A percentile compares a stretch with the other conserved stretches of the same genome.
Evolutionary conservation across 2,797 vertebrate species (phyloP).

Genomic region (Microctenopoma steveboyesi): DNA sequence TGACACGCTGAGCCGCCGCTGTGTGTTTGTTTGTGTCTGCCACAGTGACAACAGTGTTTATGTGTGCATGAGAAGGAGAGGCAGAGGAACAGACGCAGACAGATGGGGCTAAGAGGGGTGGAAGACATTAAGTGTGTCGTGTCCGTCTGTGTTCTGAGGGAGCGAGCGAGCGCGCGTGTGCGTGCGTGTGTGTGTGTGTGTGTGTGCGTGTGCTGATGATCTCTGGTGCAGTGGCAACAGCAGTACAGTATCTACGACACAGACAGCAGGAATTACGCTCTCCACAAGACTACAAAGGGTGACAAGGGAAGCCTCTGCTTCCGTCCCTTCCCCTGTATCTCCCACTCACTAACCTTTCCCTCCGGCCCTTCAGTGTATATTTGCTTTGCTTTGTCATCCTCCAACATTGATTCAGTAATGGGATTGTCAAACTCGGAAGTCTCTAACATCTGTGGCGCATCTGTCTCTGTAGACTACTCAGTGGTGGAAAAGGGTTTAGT

Average conservation of each 20-base stretch:
- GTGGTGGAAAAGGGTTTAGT: conserved; percentile 19
- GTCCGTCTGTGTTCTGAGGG: conserved; percentile 57
- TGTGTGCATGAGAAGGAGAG: conserved; percentile 50
- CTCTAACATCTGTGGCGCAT: conserved; percentile 40
- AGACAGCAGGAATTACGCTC: conserved; percentile 77
- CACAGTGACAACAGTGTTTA: conserved; percentile 59
- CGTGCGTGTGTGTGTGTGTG: conserved; percentile 34
- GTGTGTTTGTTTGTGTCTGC: conserved; percentile 60
- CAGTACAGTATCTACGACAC: conserved; percentile 76
- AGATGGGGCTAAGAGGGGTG: conserved; percentile 74
- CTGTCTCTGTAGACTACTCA: conserved; percentile 30
- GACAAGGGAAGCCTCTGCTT: conserved; percentile 69
- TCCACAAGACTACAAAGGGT: conserved; percentile 68
- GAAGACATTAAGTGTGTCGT: conserved; percentile 71
- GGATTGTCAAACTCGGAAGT: conserved; percentile 60
- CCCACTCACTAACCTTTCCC: conserved; percentile 31
- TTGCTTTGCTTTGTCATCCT: conserved; percentile 62
- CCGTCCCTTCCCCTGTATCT: conserved; percentile 38
- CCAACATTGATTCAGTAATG: conserved; percentile 64
- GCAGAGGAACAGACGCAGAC: conserved; percentile 64
- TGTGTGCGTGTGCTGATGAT: conserved; percentile 61
- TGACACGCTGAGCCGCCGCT: conserved; percentile 17
- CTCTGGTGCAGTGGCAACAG: conserved; percentile 65
- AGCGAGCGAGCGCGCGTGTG: neutral
- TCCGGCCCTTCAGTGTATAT: conserved; percentile 49